Conservation (phyloP, 2,888 invertebrate species). For the Cheilosia urbana region DNA sequence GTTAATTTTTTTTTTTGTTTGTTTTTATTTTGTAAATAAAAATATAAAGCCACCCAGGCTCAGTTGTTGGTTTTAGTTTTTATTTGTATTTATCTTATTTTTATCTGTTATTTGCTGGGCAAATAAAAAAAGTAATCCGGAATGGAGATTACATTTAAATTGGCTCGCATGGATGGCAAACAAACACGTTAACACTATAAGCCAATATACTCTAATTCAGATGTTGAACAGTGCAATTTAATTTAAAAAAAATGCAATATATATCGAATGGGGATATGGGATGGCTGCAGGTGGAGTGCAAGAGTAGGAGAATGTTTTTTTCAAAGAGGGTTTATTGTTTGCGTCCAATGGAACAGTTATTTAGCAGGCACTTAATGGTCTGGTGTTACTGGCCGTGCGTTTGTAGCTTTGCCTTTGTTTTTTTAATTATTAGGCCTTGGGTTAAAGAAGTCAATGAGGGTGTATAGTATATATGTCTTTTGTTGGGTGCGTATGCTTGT, state of each 20-base stretch:
- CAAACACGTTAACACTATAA: neutral
- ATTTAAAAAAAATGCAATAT: slow-evolving; percentile 44
- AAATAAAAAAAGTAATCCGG: slow-evolving; percentile 42
- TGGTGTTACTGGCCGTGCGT: no score
- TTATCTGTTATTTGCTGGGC: slow-evolving; percentile 7
- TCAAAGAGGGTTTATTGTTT: no score
- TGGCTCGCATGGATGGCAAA: neutral
- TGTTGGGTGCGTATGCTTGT: no score
- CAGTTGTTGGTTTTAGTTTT: slow-evolving; percentile 32
- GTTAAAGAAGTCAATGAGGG: no score
- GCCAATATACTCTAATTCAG: slow-evolving; percentile 39
- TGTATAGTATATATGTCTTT: no score
- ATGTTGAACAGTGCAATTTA: slow-evolving; percentile 49
- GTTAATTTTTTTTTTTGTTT: slow-evolving; percentile 12
- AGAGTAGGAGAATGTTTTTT: neutral
- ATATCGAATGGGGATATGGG: slow-evolving; percentile 15
- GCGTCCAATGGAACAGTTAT: no score
- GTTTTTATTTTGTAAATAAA: slow-evolving; percentile 32
- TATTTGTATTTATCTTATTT: neutral
- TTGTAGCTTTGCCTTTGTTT: no score
- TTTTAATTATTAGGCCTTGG: no score
- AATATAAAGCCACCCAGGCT: slow-evolving; percentile 30
- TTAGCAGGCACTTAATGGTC: no score
- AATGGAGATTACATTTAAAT: slow-evolving; percentile 45
- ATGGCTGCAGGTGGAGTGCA: slow-evolving; percentile 3